phyloP scores from a whole-genome alignment of 2,797 vertebrate genomes.

The Agapornis canus region DNA sequence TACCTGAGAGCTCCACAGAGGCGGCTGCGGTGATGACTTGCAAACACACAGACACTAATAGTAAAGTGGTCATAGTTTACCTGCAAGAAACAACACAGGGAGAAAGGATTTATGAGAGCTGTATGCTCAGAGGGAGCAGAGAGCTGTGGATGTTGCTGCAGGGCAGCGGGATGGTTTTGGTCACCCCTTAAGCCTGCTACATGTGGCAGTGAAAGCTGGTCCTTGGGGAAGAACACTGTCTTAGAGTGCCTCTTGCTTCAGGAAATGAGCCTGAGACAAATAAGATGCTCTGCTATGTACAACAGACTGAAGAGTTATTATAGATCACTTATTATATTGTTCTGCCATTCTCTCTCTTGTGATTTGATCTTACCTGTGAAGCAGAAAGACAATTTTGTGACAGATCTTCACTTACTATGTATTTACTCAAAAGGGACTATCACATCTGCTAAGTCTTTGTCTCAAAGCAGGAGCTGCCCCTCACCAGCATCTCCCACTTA shows the following conservation, averaged over 20 bases:
- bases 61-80: conserved; percentile 89
- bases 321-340: background rate
- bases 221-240: background rate
- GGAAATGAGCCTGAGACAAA: background rate
- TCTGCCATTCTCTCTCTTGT: background rate
- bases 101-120: background rate
- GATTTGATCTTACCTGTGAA: background rate
- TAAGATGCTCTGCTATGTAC: background rate
- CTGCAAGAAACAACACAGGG: conserved; percentile 73
- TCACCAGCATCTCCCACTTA: background rate
- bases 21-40: conserved; percentile 79
- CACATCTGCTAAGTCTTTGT: background rate
- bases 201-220: background rate
- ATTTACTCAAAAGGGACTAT: background rate
- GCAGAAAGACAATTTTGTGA: background rate
- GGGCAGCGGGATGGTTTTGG: background rate
- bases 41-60: conserved; percentile 88
- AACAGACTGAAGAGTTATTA: background rate
- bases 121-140: background rate
- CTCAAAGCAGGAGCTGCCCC: background rate
- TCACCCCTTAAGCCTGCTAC: background rate
- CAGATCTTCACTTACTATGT: background rate
- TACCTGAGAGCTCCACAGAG: conserved; percentile 82
- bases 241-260: background rate
- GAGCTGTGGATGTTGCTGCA: background rate